Evolutionary conservation across 2,113 vertebrate species (phyloP).

Genomic region (Lanius ludovicianus): DNA sequence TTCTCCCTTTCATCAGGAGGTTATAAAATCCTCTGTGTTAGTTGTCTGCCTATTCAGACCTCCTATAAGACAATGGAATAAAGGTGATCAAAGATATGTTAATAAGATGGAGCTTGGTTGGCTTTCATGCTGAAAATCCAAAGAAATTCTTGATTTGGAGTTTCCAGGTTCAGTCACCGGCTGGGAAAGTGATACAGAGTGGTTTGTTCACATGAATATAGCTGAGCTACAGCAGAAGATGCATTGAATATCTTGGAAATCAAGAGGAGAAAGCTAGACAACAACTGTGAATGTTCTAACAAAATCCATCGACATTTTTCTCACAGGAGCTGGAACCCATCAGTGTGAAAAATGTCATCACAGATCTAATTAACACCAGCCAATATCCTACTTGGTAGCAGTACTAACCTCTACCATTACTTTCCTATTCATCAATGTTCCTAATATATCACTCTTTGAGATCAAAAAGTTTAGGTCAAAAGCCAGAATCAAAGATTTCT

Average conservation of each 20-base stretch:
- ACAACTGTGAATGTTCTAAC: neutral
- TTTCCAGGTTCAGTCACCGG: neutral
- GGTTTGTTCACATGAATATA: neutral
- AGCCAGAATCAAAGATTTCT: constrained; percentile 37
- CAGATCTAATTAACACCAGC: constrained; percentile 11
- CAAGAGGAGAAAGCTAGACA: neutral
- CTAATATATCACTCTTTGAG: neutral
- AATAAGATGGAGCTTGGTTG: neutral
- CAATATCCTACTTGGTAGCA: neutral
- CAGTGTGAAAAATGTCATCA: neutral
- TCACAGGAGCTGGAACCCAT: neutral
- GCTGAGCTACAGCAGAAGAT: neutral
- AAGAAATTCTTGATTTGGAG: neutral
- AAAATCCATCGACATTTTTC: neutral
- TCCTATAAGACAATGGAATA: neutral
- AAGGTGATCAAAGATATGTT: accelerated
- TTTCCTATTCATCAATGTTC: constrained; percentile 30
- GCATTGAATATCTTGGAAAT: neutral
- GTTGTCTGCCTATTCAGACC: neutral
- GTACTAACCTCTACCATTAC: constrained; percentile 10
- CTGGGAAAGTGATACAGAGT: neutral
- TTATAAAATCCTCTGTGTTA: neutral
- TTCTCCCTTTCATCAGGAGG: neutral
- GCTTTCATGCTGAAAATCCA: neutral
- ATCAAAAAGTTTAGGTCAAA: constrained; percentile 43